Evolutionary conservation across 2,797 vertebrate genomes (phyloP), one percentile per base, ranked within the genome.

Genomic region (Microctenopoma steveboyesi): DNA sequence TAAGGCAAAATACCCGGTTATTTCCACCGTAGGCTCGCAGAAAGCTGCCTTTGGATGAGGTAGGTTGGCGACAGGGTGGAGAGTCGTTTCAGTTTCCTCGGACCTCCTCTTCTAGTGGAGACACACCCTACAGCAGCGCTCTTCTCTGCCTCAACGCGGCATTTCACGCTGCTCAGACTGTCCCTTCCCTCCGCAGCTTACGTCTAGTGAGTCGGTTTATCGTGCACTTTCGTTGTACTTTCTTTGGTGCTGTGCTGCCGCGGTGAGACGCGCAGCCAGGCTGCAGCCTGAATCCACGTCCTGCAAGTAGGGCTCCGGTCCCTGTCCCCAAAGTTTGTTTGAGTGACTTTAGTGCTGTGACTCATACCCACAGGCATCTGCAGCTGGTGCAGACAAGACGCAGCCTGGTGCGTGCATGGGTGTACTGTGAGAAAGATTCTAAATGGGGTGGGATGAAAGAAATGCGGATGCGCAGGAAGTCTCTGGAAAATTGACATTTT

Each of bases 121-220:
- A 82, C 91, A 92, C 91, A 85, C 91, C 90, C 90, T 82, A 64
- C 52, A 2, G 11, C 52, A 58, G 53, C 50, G 2, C 42, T 25
- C 46, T 1, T 7, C 50, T 5, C n/a, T 58, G 2, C 10, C 33
- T 35, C 0, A 1, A 1, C 11, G 3, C 5, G 11, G 0, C 40
- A 0, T 16, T 53, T 12, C 35, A 0, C n/a, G 9, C 11, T 3
- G 6, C n/a, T 33, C 3, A 47, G 5, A 22, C 4, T 12, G 28
- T 2, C 4, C 2, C 11, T 12, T 49, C 40, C 14, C 18, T 8
- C 7, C 1, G 8, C 22, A 25, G 1, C 46, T 0, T 28, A 2
- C 8, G 11, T 1, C 6, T 5, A 1, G 28, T 2, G 4, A 1
- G 1, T 45, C 3, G 0, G 2, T 33, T 8, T 0, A 2, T 43